Conservation (phyloP, 1,140 invertebrate species). For the Episyrphus balteatus region DNA sequence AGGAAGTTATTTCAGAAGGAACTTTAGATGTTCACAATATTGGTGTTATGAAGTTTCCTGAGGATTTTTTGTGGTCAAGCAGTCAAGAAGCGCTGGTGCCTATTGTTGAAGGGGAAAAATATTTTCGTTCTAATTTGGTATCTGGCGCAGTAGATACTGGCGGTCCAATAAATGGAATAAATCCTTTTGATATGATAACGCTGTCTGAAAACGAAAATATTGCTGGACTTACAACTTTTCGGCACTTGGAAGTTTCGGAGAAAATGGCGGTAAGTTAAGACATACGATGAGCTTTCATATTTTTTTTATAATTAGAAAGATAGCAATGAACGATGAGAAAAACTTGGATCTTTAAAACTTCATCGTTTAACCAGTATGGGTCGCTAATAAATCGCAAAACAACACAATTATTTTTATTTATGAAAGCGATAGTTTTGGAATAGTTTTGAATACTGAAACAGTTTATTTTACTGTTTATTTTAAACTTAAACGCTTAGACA, state of each 20-base stretch:
- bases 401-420: neutral
- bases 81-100: slow-evolving; percentile 14
- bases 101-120: slow-evolving; percentile 31
- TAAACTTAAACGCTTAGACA: too few species aligned
- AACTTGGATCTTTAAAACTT: too few species aligned
- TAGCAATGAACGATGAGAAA: too few species aligned
- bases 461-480: neutral
- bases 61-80: slow-evolving; percentile 35
- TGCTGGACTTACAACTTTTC: slow-evolving; percentile 33
- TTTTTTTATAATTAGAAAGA: too few species aligned
- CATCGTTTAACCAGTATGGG: too few species aligned
- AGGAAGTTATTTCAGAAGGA: slow-evolving; percentile 32
- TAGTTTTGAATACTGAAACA: neutral
- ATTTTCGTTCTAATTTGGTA: slow-evolving; percentile 22
- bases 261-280: slow-evolving; percentile 27
- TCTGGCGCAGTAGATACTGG: slow-evolving; percentile 19
- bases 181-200: slow-evolving; percentile 28
- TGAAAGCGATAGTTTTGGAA: neutral
- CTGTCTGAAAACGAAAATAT: slow-evolving; percentile 29
- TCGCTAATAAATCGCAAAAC: too few species aligned
- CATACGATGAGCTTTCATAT: neutral
- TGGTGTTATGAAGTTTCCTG: slow-evolving; percentile 39
- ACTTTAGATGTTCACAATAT: slow-evolving; percentile 24
- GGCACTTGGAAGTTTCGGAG: slow-evolving; percentile 36
- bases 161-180: slow-evolving; percentile 29